Evolutionary conservation across 2,113 vertebrate species (phyloP), one percentile per base, ranked within the genome.

Genomic region (Lethenteron reissneri): DNA sequence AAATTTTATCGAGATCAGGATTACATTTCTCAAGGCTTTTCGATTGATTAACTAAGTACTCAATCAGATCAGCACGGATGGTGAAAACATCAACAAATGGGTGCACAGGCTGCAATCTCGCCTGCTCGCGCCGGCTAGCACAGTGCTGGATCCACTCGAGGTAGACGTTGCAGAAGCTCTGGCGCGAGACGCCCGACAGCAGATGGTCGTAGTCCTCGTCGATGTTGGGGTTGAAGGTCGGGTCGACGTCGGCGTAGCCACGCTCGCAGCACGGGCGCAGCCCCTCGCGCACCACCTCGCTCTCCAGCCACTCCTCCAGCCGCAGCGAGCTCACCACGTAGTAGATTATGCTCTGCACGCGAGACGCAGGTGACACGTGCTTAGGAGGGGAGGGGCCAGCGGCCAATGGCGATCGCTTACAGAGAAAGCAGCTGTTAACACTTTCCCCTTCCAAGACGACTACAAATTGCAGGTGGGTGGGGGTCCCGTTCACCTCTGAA

Each of bases 121-220:
- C 94, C 84, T 88, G 85, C 25, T 81, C 83, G 71, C 83, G 83
- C 76, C 87, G 89, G 74, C 77, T 82, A 2, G 85, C 83, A 21
- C 94, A 99, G 78, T 86, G 83, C 75, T 96, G 94, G 77, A 97
- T 88, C 94, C 94, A 99, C 75, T 95, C 90, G 72, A 99, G 83
- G 78, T 97, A 95, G 75, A 89, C 83, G 2, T 85, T 95, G 75
- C 94, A 99, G 81, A 87, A 97, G 78, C 94, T 99, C 76, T 92
- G 92, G 2, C 94, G 81, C 0, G 94, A 96, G 78, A 99, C 85
- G 2, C 94, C 94, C 79, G 97, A 90, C 74, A 97, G 87, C 74
- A 91, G 96, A 0, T 94, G 94, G 59, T 97, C 88, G 3, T 92
- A 99, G 79, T 99, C 94, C 21, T 99, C 94, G 5, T 99, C 94